Conservation (phyloP, 2,113 vertebrate species). For the Apteryx mantelli region DNA sequence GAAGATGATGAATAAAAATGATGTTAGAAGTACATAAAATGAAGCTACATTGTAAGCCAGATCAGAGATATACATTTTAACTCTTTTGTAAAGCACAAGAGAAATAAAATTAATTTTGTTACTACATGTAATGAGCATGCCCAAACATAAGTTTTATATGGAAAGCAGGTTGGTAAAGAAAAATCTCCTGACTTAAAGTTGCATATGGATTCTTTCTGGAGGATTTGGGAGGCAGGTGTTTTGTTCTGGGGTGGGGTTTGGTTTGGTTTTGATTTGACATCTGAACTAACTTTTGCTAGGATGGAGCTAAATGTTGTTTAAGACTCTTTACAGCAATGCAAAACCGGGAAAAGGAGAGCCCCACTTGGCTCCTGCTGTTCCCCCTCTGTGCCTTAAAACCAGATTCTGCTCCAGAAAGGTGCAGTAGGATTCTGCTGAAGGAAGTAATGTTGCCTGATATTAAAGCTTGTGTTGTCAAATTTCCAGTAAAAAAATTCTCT, state of each 20-base stretch:
- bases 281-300: background rate
- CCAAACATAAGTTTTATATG: background rate
- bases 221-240: background rate
- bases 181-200: background rate
- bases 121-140: background rate
- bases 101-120: background rate
- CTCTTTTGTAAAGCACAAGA: background rate
- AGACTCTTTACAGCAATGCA: background rate
- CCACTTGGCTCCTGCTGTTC: fast-evolving
- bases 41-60: background rate
- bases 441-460: fast-evolving
- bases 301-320: background rate
- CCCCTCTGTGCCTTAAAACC: fast-evolving
- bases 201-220: background rate
- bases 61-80: background rate
- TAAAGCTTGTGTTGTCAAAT: background rate
- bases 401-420: background rate
- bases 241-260: too few species aligned
- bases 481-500: background rate
- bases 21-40: background rate
- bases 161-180: background rate
- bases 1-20: background rate
- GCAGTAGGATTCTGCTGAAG: background rate
- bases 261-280: too few species aligned
- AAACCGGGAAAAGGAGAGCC: background rate